Conservation (phyloP, 2,113 vertebrate genomes). For the Ophthalmolycus amberensis region DNA sequence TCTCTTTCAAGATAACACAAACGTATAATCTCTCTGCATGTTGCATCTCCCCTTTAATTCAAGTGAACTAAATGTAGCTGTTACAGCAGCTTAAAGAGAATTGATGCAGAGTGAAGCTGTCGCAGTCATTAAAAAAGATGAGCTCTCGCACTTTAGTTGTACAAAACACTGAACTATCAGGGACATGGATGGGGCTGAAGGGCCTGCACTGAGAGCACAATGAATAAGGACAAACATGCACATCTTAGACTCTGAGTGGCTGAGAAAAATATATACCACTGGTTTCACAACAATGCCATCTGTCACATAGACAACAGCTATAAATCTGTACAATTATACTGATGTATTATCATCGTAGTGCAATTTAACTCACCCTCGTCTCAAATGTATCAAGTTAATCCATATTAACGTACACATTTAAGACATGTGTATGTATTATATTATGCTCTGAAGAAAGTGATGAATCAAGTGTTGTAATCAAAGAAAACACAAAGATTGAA, state of each 20-base stretch:
- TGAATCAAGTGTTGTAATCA: not conserved
- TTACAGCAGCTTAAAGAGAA: constrained; percentile 37
- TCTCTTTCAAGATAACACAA: constrained; percentile 5
- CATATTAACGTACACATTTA: not conserved
- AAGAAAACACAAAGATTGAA: not conserved
- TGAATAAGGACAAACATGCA: constrained; percentile 12
- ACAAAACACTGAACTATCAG: constrained; percentile 3
- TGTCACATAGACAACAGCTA: constrained; percentile 10
- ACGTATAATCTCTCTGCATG: constrained; percentile 2
- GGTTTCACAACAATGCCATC: constrained; percentile 23
- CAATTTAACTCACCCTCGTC: not conserved
- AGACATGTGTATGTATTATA: not conserved
- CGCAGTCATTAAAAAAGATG: constrained; percentile 16
- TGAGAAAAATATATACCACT: constrained; percentile 4
- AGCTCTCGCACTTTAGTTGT: constrained; percentile 11
- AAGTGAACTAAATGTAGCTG: constrained; percentile 2
- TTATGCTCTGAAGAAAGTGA: not conserved
- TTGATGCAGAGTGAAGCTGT: constrained; percentile 28
- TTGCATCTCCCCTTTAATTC: not conserved
- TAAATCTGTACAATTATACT: constrained; percentile 6
- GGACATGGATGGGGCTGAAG: not conserved
- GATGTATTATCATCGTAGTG: constrained; percentile 3
- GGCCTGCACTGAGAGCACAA: not conserved
- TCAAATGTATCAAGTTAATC: constrained; percentile 15
- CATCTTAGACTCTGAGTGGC: not conserved